Conservation (phyloP, 2,888 invertebrate genomes). For the Chaetogeoica ovagalla region DNA sequence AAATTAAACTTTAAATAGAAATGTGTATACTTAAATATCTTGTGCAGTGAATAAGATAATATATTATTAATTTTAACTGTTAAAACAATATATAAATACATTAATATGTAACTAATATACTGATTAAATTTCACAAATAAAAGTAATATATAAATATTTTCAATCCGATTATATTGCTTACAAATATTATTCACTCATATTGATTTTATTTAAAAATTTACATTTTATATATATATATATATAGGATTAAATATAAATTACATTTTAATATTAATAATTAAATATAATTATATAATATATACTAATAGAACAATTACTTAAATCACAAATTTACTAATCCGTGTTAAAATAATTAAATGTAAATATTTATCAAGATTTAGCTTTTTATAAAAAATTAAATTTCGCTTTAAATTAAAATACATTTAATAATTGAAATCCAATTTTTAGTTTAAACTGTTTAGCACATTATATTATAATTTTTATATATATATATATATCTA, state of each 20-base stretch:
- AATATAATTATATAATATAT: too few species aligned
- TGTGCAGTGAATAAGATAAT: neutral
- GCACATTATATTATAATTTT: conserved; percentile 1
- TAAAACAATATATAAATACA: conserved; percentile 1
- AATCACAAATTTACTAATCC: too few species aligned
- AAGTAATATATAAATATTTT: conserved; percentile 14
- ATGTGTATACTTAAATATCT: neutral
- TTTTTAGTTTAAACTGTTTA: conserved; percentile 2
- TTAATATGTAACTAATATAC: neutral
- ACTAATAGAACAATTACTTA: neutral
- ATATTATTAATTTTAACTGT: neutral
- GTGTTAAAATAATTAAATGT: neutral
- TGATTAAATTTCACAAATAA: neutral
- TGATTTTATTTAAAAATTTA: neutral
- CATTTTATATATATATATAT: too few species aligned
- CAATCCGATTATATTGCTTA: neutral
- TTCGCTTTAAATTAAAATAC: neutral
- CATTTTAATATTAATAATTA: neutral
- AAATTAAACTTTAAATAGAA: neutral
- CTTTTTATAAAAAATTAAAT: neutral
- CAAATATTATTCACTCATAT: neutral
- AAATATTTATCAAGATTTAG: neutral
- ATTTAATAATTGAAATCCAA: neutral
- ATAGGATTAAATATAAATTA: too few species aligned
- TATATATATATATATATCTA: neutral